phyloP scores from a whole-genome alignment of 2,888 invertebrate species.

The Matsumyia berberina region DNA sequence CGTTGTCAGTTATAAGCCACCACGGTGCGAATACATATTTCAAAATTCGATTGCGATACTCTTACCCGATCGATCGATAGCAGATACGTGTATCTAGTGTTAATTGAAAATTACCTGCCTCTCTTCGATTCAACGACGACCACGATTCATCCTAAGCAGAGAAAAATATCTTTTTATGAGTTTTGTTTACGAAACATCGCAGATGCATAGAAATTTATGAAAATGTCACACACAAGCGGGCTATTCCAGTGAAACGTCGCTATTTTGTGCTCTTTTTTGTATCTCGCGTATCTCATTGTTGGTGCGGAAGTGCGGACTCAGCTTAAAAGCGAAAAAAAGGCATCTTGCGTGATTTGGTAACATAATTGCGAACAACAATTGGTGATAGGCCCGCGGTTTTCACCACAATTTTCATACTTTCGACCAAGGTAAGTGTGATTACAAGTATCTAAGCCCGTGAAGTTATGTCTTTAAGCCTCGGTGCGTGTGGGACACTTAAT shows the following conservation, averaged over 20 bases:
- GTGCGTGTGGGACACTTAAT: conserved; percentile 56
- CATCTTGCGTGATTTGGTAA: conserved; percentile 43
- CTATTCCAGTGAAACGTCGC: conserved; percentile 25
- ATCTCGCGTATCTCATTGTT: not conserved
- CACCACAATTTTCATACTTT: conserved; percentile 45
- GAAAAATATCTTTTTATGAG: conserved; percentile 15
- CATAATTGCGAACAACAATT: conserved; percentile 60
- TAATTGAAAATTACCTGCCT: conserved; percentile 42
- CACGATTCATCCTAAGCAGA: not conserved
- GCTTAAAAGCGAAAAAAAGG: too few relatives aligned
- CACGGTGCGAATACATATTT: conserved; percentile 65
- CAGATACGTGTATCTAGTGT: conserved; percentile 41
- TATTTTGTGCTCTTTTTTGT: not conserved
- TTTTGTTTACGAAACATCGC: conserved; percentile 49
- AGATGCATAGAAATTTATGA: conserved; percentile 25
- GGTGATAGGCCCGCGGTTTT: conserved; percentile 50
- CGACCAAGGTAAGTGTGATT: conserved; percentile 54
- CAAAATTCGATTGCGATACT: conserved; percentile 72
- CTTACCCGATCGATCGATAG: conserved; percentile 38
- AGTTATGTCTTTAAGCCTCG: conserved; percentile 34
- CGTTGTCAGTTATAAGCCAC: conserved; percentile 48
- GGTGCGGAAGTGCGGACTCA: conserved; percentile 65
- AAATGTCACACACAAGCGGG: conserved; percentile 41
- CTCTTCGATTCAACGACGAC: conserved; percentile 36
- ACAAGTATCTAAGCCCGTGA: conserved; percentile 18